Base-by-base conservation (phyloP, 2,888 invertebrate species). In the Mechanitis messenoides region DNA sequence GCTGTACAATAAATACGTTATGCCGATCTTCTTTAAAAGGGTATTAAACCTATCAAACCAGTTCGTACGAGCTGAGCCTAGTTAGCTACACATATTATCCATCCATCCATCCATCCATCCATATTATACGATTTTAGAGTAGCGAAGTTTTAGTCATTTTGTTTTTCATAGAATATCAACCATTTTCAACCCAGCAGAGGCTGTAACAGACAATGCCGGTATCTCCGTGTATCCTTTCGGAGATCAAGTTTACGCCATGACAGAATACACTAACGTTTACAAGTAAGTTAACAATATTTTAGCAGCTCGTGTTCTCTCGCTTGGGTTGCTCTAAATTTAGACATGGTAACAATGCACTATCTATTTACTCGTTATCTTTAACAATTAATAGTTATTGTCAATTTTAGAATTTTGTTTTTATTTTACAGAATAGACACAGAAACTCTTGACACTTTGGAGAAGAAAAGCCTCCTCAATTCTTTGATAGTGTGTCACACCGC, bases 211-310 rank as follows among this genome's bases (percentile, higher is more conserved):
- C 42, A 71, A 71, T 20, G 67, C 69, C 0, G 62, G 68, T 3
- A 65, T 72, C 0, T 71, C 69, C 0, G 66, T 72, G 0, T 65
- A 62, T 55, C 70, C 72, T 4, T 68, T 71, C 56, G 70, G 71
- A 11, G 70, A 71, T 42, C 63, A 72, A 58, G 61, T 70, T 0
- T 72, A 71, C 45, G 64, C 69, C 0, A 66, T 70, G 54, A 69
- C 69, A 88, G 61, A 93, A 94, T 0, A 93, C 92, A 75, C 80
- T 31, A 64, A 61, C 33, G 59, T 64, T 33, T 66, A 64, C 38
- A 66, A 61, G 66, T 66, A 62, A 54, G 63, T 91, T 92, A 93
- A 33, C 7, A 45, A 20, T 38, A 42, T 45, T 20, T 0, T 3
- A 1, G 7, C 35, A 7, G 7, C 11, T 42, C 0, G 1, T 42